Evolutionary conservation across 1,140 invertebrate species (phyloP), one percentile per base, ranked within the genome.

Genomic region (Marisa cornuarietis): DNA sequence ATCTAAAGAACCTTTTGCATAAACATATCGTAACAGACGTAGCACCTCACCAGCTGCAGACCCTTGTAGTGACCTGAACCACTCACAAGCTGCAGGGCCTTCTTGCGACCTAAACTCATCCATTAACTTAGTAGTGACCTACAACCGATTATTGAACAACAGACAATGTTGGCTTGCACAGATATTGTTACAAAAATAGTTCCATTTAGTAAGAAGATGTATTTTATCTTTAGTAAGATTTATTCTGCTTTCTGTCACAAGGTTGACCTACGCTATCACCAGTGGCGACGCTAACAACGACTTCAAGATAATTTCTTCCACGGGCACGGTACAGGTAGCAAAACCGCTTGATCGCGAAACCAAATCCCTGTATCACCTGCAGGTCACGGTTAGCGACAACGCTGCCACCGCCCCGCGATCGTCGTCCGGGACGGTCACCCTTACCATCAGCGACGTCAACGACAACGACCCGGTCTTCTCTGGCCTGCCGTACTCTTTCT

Each of bases 341-440:
- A 68, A 69, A 14, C 22, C 63, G 1, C 77, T 88, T n/a, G 85
- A 88, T 71, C 82, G 87, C n/a, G 87, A 88, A 77, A 80, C 69
- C 24, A 81, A 68, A 0, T 54, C 81, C 24, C 22, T 14, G 5
- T 87, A 87, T 79, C 58, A 31, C 16, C 58, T 88, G 49, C 26
- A 71, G 20, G 54, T 88, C 20, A 72, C 71, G 31, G 82, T 87
- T n/a, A 63, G 69, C 0, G 87, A 88, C 78, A 78, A 83, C 72
- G 85, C 84, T 14, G 66, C 79, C 14, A 54, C 82, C 13, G 18
- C 76, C 31, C n/a, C 66, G n/a, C 79, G 75, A 22, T 78, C 79
- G 7, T 75, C 73, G 20, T 61, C 78, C 0, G 83, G 79, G 24
- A 81, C 79, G 11, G 72, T 76, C 51, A 72, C 72, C 42, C 69